phyloP scores from a whole-genome alignment of 2,888 invertebrate species.

The Clitarchus hookeri region DNA sequence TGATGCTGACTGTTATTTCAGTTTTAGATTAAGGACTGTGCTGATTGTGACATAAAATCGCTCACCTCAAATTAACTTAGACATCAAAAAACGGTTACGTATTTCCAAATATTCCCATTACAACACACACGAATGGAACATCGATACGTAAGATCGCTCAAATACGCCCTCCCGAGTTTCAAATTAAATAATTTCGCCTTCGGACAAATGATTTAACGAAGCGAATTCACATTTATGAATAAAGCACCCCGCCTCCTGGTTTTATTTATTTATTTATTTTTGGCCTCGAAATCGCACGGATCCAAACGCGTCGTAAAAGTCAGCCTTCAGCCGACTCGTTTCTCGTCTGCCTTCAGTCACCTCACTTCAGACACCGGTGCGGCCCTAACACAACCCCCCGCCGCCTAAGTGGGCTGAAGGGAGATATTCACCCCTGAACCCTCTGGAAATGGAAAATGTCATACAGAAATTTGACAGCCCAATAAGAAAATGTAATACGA shows the following conservation, averaged over 20 bases:
- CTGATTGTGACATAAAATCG: no score
- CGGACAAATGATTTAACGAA: neutral
- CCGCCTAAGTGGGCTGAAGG: neutral
- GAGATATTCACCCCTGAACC: neutral
- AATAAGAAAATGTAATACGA: neutral
- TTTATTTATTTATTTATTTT: no score
- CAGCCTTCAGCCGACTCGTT: neutral
- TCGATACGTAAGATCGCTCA: no score
- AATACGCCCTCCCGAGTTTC: neutral
- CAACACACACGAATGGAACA: no score
- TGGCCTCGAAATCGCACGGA: neutral
- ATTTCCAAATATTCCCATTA: no score
- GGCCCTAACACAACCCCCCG: neutral
- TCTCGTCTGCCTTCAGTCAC: neutral
- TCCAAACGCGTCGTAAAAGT: neutral
- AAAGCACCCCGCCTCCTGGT: neutral
- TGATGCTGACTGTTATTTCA: no score
- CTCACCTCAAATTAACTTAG: no score
- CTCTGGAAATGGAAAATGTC: constrained; percentile 1
- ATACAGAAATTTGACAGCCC: constrained; percentile 14
- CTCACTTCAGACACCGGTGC: neutral
- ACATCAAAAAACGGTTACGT: no score
- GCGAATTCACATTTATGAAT: neutral
- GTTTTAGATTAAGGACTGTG: no score
- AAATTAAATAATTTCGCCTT: neutral